Evolutionary conservation across 2,797 vertebrate species (phyloP).

Genomic region (Darevskia nairensis): DNA sequence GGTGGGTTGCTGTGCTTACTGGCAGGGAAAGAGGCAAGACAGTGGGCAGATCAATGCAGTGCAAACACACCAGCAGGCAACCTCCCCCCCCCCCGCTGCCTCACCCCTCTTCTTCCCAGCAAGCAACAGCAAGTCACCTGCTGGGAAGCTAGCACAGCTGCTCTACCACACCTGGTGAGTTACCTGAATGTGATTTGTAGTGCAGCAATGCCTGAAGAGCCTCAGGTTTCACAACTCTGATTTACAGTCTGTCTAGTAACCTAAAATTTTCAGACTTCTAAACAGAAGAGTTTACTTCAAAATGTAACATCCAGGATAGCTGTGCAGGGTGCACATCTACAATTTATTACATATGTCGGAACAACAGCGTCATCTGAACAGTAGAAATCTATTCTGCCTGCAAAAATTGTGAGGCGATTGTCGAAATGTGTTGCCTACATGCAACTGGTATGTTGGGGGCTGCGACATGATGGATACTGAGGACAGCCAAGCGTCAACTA

Average conservation of each 20-base stretch:
- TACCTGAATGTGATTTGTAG: no score
- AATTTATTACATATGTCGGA: neutral
- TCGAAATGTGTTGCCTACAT: neutral
- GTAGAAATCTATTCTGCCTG: constrained; percentile 30
- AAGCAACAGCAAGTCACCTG: no score
- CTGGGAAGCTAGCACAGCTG: no score
- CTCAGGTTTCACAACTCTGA: no score
- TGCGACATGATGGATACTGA: neutral
- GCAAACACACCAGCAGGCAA: no score
- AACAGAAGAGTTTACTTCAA: constrained; percentile 28
- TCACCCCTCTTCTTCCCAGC: no score
- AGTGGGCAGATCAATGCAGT: no score
- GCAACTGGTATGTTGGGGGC: neutral
- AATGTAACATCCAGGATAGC: neutral
- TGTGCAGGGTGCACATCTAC: constrained; percentile 28
- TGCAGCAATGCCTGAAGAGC: no score
- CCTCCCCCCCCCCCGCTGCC: no score
- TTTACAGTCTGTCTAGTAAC: neutral
- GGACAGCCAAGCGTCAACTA: neutral
- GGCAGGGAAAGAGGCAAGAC: no score
- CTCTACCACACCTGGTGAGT: no score
- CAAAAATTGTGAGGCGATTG: constrained; percentile 3
- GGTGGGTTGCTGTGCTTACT: no score
- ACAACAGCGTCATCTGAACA: neutral
- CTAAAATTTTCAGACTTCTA: constrained; percentile 29